phyloP scores from a whole-genome alignment of 2,888 invertebrate genomes.

The Tromatobia lineatoria region DNA sequence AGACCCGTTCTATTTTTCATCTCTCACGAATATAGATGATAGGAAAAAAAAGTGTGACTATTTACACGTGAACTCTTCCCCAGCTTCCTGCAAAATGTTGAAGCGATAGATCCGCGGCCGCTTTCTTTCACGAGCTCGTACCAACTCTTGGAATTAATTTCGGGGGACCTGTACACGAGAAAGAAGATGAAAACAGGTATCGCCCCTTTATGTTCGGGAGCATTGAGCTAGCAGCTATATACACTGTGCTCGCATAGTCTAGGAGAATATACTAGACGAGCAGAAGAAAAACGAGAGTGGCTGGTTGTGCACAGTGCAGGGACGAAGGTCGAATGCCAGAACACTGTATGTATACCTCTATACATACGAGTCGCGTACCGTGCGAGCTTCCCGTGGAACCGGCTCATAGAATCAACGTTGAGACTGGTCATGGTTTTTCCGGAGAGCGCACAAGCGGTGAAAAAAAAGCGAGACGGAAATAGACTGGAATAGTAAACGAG shows the following conservation, averaged over 20 bases:
- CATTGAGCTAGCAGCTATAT: background rate
- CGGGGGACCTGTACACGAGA: constrained; percentile 67
- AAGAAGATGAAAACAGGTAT: constrained; percentile 66
- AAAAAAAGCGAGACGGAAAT: constrained; percentile 25
- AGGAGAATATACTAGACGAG: constrained; percentile 48
- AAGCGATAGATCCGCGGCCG: constrained; percentile 36
- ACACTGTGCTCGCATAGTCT: constrained; percentile 22
- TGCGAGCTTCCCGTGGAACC: constrained; percentile 68
- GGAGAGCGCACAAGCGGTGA: constrained; percentile 53
- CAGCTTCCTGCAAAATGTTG: constrained; percentile 49
- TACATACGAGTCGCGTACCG: constrained; percentile 42
- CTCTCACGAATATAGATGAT: constrained; percentile 30
- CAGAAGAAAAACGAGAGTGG: constrained; percentile 52
- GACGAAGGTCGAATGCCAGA: constrained; percentile 65
- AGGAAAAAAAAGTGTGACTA: constrained; percentile 6
- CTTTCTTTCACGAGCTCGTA: constrained; percentile 36
- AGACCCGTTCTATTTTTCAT: background rate
- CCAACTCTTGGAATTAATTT: constrained; percentile 64
- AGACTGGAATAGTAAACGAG: constrained; percentile 35
- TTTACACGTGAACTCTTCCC: constrained; percentile 42
- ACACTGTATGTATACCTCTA: constrained; percentile 41
- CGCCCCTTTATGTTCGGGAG: constrained; percentile 3
- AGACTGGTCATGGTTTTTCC: constrained; percentile 83
- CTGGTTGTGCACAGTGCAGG: constrained; percentile 65
- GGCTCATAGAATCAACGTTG: constrained; percentile 80